Evolutionary conservation across 37 sponge, comb jelly and placozoan genomes (phyloP).

Genomic region (Aplysina aerophoba): DNA sequence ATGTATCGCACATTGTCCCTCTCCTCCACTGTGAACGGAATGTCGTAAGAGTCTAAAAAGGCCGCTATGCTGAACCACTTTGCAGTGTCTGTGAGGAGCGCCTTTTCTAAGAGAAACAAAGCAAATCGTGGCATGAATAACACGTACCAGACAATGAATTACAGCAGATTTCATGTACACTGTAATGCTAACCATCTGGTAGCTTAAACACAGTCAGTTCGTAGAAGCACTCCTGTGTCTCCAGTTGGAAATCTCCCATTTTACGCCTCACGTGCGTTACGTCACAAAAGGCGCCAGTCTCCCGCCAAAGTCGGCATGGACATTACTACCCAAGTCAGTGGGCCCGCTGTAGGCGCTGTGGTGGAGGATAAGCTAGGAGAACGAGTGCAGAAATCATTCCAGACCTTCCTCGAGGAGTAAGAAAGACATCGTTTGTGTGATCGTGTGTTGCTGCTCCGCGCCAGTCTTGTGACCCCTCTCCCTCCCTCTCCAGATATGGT

Average conservation of each 20-base stretch:
- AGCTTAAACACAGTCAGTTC: slow-evolving; percentile 9
- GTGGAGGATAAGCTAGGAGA: slow-evolving; percentile 92
- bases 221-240: background rate
- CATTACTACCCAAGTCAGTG: slow-evolving; percentile 52
- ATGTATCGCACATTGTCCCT: slow-evolving; percentile 5
- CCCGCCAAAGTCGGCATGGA: slow-evolving; percentile 56
- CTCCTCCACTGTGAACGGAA: slow-evolving; percentile 1
- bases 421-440: background rate
- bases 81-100: background rate
- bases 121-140: background rate
- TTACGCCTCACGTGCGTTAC: background rate
- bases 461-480: background rate
- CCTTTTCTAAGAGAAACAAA: slow-evolving; percentile 9
- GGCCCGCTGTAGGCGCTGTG: slow-evolving; percentile 27
- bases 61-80: background rate
- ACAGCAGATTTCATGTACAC: no score
- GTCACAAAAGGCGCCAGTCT: background rate
- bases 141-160: no score
- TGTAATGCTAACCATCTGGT: background rate
- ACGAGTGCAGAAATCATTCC: slow-evolving; percentile 87
- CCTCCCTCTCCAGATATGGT: slow-evolving; percentile 41
- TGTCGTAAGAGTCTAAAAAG: background rate
- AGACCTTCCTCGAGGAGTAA: slow-evolving; percentile 93
- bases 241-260: slow-evolving; percentile 14
- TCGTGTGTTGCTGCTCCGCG: background rate